Base-by-base conservation (phyloP, 1,140 invertebrate genomes). In the Cyrtorhinus lividipennis region DNA sequence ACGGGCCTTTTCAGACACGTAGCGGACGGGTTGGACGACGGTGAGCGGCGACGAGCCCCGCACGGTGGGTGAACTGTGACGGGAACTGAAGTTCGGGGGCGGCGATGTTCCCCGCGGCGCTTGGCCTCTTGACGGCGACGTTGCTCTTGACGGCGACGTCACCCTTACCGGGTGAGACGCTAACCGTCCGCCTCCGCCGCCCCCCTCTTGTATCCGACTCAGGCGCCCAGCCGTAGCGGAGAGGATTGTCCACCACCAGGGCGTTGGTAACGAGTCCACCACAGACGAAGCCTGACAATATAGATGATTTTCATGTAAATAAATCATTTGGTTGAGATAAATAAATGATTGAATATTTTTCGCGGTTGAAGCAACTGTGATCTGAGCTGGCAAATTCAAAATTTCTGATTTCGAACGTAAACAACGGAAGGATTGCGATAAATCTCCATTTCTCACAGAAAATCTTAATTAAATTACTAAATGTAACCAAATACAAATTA, bases 1-100 rank as follows among this genome's bases (percentile, higher is more conserved):
- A 64, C 81, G 79, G 0, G 85, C 84, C n/a, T 85, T 74, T 59
- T 81, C 80, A 1, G 82, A 82, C 22, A 87, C 84, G 45, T 86
- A 77, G 67, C 59, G 53, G 10, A 56, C 24, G n/a, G 58, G 58
- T 8, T 25, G 58, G 8, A 10, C 3, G 26, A 18, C 48, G 25
- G 12, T 23, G 25, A 23, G 10, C 5, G 24, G 44, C 18, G 46
- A 56, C 24, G 27, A 15, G 27, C 59, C 56, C 13, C 27, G 59
- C 5, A 46, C 18, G 27, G 58, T 58, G 0, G 58, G 26, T 10
- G 25, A 18, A 23, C 26, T 27, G 10, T 53, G 38, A 8, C 22
- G 24, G 12, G 20, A 13, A 18, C 22, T 13, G 1, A 27, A 24
- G 13, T 20, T 15, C 13, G 20, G 24, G 44, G 53, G 30, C 46